Evolutionary conservation across 2,797 vertebrate genomes (phyloP).

Genomic region (Neosilurus mollespiculum): DNA sequence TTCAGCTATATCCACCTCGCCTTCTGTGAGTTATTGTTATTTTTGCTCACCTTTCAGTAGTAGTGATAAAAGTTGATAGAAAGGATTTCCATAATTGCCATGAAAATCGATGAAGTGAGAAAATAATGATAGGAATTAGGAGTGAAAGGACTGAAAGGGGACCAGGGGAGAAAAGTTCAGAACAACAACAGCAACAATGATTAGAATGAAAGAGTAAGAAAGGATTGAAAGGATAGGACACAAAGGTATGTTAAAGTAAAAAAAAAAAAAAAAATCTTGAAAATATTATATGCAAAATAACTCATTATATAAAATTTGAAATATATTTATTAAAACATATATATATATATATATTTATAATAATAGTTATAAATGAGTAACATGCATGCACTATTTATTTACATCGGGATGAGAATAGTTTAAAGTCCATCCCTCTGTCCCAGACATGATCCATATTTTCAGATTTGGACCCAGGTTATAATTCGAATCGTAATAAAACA

Average conservation of each 20-base stretch:
- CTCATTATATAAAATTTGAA: neutral
- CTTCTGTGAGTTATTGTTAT: too few relatives aligned
- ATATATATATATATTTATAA: too few relatives aligned
- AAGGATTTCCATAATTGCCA: neutral
- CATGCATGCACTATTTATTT: neutral
- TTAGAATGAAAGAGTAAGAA: slow-evolving; percentile 1
- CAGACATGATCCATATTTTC: slow-evolving; percentile 23
- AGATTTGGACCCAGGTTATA: slow-evolving; percentile 24
- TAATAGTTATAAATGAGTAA: too few relatives aligned
- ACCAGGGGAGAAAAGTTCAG: neutral
- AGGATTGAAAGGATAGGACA: too few relatives aligned
- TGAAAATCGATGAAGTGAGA: neutral
- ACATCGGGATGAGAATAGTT: neutral
- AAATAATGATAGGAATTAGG: neutral
- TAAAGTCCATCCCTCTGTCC: neutral
- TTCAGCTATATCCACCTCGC: too few relatives aligned
- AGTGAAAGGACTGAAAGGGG: neutral
- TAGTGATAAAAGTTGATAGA: neutral
- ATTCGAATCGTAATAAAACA: slow-evolving; percentile 41
- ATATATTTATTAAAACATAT: too few relatives aligned
- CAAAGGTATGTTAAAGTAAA: neutral
- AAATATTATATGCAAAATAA: neutral
- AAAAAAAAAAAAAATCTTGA: neutral
- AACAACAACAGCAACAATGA: neutral
- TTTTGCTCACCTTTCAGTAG: neutral